These are phyloP conservation scores for Toxotes chatareus DNA, from an alignment of 2,113 vertebrate species.

Conservation along the genomic window DNA sequence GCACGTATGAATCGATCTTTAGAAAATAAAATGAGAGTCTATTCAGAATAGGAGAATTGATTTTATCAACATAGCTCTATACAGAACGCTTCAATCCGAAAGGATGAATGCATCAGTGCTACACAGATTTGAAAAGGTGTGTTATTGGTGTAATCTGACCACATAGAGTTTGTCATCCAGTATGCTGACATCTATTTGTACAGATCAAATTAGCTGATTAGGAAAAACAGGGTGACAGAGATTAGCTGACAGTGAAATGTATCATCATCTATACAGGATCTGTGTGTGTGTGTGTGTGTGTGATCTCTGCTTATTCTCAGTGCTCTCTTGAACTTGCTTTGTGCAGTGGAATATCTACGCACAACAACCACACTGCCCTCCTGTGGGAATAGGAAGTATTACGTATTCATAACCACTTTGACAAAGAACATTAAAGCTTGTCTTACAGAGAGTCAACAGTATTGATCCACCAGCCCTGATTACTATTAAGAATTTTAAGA, in stretches of 20 bases:
- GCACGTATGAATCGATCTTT: too few species aligned
- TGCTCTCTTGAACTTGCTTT: conserved; percentile 38
- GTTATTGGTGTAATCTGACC: conserved; percentile 10
- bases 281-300: not conserved
- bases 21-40: too few species aligned
- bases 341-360: not conserved
- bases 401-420: conserved; percentile 23
- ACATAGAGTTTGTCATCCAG: conserved; percentile 38
- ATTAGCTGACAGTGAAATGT: conserved; percentile 58
- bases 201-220: conserved; percentile 34
- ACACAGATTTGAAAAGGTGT: conserved; percentile 7
- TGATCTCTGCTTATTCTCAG: conserved; percentile 36
- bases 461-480: conserved; percentile 2
- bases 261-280: conserved; percentile 47
- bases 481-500: not conserved
- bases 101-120: not conserved
- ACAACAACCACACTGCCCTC: conserved; percentile 69
- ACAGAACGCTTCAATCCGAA: too few species aligned
- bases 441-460: conserved; percentile 12
- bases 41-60: too few species aligned
- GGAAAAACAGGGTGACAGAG: conserved; percentile 25
- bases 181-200: conserved; percentile 34
- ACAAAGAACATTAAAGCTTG: conserved; percentile 32
- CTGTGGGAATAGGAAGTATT: conserved; percentile 52
- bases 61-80: too few species aligned